Conservation (phyloP, 2,888 invertebrate species). For the Sturmia bella region DNA sequence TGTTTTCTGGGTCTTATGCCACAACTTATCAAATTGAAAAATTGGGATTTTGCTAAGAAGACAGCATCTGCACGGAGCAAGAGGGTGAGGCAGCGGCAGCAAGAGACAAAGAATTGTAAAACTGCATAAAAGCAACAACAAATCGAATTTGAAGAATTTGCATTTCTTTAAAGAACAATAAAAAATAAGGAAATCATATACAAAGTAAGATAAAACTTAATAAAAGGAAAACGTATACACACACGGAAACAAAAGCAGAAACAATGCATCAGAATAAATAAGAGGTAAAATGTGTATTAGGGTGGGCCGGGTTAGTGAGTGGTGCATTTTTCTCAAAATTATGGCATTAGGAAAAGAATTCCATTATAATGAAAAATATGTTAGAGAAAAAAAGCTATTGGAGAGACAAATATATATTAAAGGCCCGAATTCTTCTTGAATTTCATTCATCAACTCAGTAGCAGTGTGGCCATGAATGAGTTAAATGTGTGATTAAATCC, state of each 20-base stretch:
- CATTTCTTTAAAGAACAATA: slow-evolving; percentile 4
- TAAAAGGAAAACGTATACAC: not conserved
- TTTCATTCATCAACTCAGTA: too few relatives aligned
- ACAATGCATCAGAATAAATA: slow-evolving; percentile 29
- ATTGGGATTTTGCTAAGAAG: slow-evolving; percentile 44
- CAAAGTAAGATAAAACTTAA: slow-evolving; percentile 40
- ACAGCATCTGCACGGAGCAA: not conserved
- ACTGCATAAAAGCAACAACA: slow-evolving; percentile 21
- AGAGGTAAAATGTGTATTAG: slow-evolving; percentile 47
- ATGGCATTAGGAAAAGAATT: too few relatives aligned
- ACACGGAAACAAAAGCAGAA: not conserved
- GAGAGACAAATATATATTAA: too few relatives aligned
- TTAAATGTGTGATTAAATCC: too few relatives aligned
- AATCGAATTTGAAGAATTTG: slow-evolving; percentile 36
- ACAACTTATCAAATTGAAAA: slow-evolving; percentile 62
- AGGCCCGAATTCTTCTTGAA: too few relatives aligned
- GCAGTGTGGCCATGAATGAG: too few relatives aligned
- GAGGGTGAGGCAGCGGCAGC: not conserved
- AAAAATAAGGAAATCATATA: slow-evolving; percentile 38
- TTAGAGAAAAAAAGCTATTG: too few relatives aligned
- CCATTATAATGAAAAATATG: too few relatives aligned
- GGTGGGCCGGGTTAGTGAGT: too few relatives aligned
- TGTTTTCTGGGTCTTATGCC: slow-evolving; percentile 27
- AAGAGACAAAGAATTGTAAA: not conserved
- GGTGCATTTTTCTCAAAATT: too few relatives aligned